A percentile compares a stretch with the other conserved stretches of the same genome.
These are phyloP conservation scores for Drosophila sproati DNA, from an alignment of 1,140 invertebrate genomes.

Conservation along the genomic window DNA sequence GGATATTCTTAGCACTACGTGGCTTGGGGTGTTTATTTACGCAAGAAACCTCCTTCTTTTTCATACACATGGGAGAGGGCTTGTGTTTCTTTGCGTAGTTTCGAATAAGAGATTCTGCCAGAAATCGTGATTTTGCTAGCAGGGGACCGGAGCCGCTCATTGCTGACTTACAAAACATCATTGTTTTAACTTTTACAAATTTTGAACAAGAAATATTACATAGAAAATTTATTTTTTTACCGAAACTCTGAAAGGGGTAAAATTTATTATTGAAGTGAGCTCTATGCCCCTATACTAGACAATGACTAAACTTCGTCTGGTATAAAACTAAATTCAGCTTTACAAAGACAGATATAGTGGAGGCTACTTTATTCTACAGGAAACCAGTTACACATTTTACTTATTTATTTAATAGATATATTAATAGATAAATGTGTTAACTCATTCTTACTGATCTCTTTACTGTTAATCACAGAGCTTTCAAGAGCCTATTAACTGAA, in stretches of 20 bases:
- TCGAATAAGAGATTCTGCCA: too few species aligned
- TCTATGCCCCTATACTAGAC: not conserved
- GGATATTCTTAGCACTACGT: not conserved
- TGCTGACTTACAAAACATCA: not conserved
- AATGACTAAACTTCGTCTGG: not conserved
- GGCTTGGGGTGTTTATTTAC: slow-evolving; percentile 8
- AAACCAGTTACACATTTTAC: not conserved
- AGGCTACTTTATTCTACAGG: not conserved
- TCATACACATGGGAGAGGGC: not conserved
- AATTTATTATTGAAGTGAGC: not conserved
- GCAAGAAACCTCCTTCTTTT: not conserved
- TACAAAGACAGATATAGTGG: not conserved
- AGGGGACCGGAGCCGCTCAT: not conserved
- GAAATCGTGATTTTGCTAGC: not conserved
- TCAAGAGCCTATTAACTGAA: too few species aligned
- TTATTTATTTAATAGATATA: too few species aligned
- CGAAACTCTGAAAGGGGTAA: not conserved
- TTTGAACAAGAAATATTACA: not conserved
- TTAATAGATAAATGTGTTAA: too few species aligned
- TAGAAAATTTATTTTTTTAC: slow-evolving; percentile 4
- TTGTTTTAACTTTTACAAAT: not conserved
- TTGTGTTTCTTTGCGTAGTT: slow-evolving; percentile 1
- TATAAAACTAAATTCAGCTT: not conserved
- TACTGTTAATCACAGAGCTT: too few species aligned
- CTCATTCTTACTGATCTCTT: too few species aligned